Conservation (phyloP, 2,888 invertebrate species). For the Conistra vaccinii region DNA sequence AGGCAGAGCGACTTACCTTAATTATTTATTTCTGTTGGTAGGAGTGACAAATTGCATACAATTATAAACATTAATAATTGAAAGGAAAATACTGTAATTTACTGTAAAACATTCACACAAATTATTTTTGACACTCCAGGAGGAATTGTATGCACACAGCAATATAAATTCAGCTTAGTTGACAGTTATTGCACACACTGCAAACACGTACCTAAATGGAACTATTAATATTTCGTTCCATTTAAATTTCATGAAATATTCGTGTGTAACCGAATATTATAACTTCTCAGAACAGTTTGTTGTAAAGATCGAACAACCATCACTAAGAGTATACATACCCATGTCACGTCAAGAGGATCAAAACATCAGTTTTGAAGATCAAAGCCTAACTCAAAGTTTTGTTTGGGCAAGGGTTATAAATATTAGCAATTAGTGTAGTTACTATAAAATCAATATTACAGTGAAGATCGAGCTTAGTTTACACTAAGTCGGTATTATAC, state of each 20-base stretch:
- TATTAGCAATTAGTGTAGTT: background rate
- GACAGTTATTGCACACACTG: constrained; percentile 56
- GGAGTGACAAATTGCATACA: background rate
- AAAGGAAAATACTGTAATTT: background rate
- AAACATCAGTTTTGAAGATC: constrained; percentile 14
- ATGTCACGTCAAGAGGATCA: constrained; percentile 24
- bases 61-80: background rate
- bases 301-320: constrained; percentile 3
- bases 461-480: background rate
- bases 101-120: too few species aligned
- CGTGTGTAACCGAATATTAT: background rate
- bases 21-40: background rate
- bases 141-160: constrained; percentile 40
- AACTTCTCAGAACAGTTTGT: background rate
- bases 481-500: constrained; percentile 3
- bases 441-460: constrained; percentile 3
- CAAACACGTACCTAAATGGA: constrained; percentile 28
- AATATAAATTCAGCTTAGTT: constrained; percentile 54
- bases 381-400: background rate
- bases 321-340: constrained; percentile 17
- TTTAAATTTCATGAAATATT: constrained; percentile 41
- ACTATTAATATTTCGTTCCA: constrained; percentile 20
- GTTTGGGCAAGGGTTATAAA: background rate
- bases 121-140: constrained; percentile 29
- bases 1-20: too few species aligned